Conservation (phyloP, 2,113 vertebrate species). For the Leuciscus idus region DNA sequence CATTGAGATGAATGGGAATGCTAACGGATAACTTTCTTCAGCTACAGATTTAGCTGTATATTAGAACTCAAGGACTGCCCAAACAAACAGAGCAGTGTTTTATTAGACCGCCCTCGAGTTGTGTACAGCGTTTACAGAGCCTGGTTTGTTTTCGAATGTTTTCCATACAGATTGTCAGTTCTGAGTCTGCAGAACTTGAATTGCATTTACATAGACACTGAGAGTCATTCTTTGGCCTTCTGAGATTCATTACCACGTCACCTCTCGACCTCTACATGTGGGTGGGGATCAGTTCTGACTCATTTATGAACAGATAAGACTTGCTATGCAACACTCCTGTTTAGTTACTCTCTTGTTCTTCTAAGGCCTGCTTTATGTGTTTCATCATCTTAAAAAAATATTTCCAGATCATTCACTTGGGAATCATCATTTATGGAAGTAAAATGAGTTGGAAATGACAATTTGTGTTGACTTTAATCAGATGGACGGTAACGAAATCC, state of each 20-base stretch:
- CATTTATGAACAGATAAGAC: slow-evolving; percentile 44
- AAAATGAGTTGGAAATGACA: neutral
- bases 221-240: slow-evolving; percentile 2
- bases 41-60: neutral
- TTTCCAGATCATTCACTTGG: neutral
- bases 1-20: neutral
- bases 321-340: slow-evolving; percentile 46
- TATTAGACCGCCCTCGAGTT: neutral
- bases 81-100: slow-evolving; percentile 9
- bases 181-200: slow-evolving; percentile 21
- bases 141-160: neutral
- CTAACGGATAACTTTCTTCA: neutral
- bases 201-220: neutral
- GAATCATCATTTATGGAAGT: neutral
- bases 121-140: neutral
- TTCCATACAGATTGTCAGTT: neutral
- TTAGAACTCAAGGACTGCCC: neutral
- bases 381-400: neutral
- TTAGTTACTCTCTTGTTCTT: slow-evolving; percentile 23
- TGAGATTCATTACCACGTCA: slow-evolving; percentile 5
- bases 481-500: neutral
- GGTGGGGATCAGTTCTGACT: slow-evolving; percentile 41
- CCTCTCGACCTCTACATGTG: neutral
- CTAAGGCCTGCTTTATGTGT: slow-evolving; percentile 21
- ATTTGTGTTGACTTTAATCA: neutral